phyloP scores from a whole-genome alignment of 2,113 vertebrate genomes.

The Geococcyx californianus region DNA sequence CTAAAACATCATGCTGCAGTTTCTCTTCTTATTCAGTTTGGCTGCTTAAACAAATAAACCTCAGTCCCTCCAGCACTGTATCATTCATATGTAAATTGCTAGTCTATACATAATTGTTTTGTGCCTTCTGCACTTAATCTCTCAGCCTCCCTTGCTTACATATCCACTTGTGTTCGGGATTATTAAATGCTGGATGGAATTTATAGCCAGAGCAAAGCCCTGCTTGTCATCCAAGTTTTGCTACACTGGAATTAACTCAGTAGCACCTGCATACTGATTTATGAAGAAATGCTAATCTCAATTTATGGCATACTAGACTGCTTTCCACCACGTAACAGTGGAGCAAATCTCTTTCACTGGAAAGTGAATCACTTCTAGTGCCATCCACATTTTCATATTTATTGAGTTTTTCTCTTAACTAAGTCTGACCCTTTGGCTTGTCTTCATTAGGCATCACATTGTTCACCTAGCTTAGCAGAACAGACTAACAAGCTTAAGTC shows the following conservation, averaged over 20 bases:
- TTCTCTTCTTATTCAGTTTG: not conserved
- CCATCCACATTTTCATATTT: not conserved
- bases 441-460: not conserved
- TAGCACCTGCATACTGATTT: not conserved
- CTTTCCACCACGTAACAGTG: not conserved
- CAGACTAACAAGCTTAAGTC: not conserved
- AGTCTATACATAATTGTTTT: not conserved
- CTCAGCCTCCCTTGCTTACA: not conserved
- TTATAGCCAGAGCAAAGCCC: not conserved
- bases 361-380: not conserved
- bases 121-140: not conserved
- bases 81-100: not conserved
- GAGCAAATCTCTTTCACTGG: not conserved
- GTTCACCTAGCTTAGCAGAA: not conserved
- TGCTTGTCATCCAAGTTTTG: not conserved
- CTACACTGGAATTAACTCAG: not conserved
- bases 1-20: conserved; percentile 1
- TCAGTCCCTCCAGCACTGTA: not conserved
- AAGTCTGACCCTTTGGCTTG: not conserved
- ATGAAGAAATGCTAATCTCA: not conserved
- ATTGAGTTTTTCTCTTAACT: not conserved
- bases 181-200: not conserved
- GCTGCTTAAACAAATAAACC: conserved; percentile 20
- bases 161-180: not conserved
- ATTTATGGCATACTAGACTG: not conserved